phyloP scores from a whole-genome alignment of 2,113 vertebrate species.

The Hyperopisus bebe region DNA sequence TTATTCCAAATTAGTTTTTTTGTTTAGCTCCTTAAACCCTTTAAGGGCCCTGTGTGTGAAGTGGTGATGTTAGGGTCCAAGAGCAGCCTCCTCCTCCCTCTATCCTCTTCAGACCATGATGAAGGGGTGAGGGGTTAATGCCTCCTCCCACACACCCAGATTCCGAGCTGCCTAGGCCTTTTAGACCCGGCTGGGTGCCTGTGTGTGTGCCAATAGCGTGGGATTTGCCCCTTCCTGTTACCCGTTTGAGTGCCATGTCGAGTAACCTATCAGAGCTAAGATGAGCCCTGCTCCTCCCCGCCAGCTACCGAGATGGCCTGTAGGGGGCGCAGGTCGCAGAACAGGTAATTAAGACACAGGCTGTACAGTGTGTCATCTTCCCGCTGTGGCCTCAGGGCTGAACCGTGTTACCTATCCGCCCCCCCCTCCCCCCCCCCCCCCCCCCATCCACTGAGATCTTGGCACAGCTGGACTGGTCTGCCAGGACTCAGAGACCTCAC shows the following conservation, averaged over 20 bases:
- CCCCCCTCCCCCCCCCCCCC: neutral
- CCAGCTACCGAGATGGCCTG: neutral
- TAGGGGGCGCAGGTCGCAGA: neutral
- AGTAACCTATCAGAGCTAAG: neutral
- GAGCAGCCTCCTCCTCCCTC: neutral
- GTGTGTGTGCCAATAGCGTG: too few relatives aligned
- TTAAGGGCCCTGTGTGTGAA: neutral
- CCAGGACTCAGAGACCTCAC: neutral
- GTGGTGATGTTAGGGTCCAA: neutral
- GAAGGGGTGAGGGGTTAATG: neutral
- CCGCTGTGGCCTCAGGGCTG: neutral
- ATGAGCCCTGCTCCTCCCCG: neutral
- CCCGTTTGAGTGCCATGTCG: neutral
- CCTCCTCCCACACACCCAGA: neutral
- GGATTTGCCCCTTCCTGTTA: neutral
- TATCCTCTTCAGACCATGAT: neutral
- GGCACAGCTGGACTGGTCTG: neutral
- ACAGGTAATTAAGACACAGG: neutral
- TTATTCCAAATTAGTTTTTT: neutral
- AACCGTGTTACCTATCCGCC: neutral
- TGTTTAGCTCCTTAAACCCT: neutral
- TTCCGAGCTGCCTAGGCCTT: neutral
- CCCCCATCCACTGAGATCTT: neutral
- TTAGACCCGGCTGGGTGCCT: neutral
- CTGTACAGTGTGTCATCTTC: neutral